phyloP scores from a whole-genome alignment of 2,797 vertebrate species.

The Urocyon cinereoargenteus region DNA sequence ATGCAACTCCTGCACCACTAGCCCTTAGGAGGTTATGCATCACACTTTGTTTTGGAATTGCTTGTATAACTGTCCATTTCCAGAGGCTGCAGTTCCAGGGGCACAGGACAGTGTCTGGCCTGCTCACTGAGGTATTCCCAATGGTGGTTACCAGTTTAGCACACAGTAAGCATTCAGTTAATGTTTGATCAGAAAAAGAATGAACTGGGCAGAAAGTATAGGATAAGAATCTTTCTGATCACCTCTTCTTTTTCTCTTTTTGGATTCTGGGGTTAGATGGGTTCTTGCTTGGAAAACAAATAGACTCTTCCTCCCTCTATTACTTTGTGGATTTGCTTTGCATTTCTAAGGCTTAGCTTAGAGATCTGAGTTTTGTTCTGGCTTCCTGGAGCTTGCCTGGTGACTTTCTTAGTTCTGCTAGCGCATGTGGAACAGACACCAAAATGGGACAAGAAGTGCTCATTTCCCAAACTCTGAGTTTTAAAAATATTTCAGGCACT shows the following conservation, averaged over 20 bases:
- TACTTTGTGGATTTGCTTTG: neutral
- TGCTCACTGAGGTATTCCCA: neutral
- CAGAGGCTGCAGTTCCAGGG: neutral
- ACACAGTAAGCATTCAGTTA: neutral
- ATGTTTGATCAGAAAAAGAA: neutral
- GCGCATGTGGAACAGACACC: neutral
- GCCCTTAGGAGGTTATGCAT: neutral
- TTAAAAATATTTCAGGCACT: slow-evolving; percentile 48
- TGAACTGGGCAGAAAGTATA: neutral
- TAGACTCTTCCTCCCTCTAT: neutral
- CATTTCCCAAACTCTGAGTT: slow-evolving; percentile 27
- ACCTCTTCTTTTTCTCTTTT: neutral
- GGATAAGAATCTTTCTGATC: neutral
- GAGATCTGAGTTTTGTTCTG: neutral
- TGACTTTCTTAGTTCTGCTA: neutral
- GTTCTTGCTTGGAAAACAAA: neutral
- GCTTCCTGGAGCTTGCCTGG: neutral
- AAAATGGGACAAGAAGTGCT: slow-evolving; percentile 1
- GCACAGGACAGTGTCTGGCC: neutral
- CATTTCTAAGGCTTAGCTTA: slow-evolving; percentile 9
- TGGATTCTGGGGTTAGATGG: neutral
- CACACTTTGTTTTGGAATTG: neutral
- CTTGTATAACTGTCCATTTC: neutral
- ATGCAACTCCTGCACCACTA: neutral
- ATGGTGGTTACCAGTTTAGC: neutral